Percentiles rank a stretch among this genome's conserved stretches.
Evolutionary conservation across 1,140 invertebrate genomes (phyloP).

Genomic region (Cyrtorhinus lividipennis): DNA sequence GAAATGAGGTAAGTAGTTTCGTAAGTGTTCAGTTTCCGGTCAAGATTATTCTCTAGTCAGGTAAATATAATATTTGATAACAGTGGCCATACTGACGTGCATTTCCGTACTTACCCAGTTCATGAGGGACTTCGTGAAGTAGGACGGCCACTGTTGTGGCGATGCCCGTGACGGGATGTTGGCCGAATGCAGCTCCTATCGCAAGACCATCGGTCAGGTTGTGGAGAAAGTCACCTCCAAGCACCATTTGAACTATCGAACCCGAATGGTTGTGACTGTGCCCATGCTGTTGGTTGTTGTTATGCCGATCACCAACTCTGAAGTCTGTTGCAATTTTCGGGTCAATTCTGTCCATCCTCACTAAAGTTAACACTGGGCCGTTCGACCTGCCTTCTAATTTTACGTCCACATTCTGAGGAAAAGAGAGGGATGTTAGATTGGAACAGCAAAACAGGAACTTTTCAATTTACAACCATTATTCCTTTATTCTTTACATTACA

Average conservation of each 20-base stretch:
- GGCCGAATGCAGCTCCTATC: conserved; percentile 61
- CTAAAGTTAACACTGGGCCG: no score
- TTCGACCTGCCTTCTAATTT: no score
- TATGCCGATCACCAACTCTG: no score
- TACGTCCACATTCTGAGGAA: no score
- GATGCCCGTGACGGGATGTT: conserved; percentile 51
- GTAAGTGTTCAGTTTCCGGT: not conserved
- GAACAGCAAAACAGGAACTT: no score
- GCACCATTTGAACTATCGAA: conserved; percentile 57
- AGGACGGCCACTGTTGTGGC: conserved; percentile 65
- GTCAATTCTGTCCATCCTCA: no score
- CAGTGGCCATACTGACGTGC: not conserved
- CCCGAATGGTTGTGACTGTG: not conserved
- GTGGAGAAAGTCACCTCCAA: conserved; percentile 64
- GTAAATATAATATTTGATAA: not conserved
- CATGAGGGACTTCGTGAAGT: conserved; percentile 68
- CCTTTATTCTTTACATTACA: no score
- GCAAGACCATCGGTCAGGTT: conserved; percentile 67
- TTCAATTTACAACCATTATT: no score
- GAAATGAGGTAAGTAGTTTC: not conserved
- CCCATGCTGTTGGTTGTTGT: no score
- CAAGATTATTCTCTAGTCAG: not conserved
- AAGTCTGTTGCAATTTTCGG: no score
- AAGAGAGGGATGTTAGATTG: no score
- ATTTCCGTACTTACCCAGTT: conserved; percentile 38